Percentiles rank a stretch among this genome's conserved stretches.
Conservation (phyloP, 2,888 invertebrate species). For the Norana najaformis region DNA sequence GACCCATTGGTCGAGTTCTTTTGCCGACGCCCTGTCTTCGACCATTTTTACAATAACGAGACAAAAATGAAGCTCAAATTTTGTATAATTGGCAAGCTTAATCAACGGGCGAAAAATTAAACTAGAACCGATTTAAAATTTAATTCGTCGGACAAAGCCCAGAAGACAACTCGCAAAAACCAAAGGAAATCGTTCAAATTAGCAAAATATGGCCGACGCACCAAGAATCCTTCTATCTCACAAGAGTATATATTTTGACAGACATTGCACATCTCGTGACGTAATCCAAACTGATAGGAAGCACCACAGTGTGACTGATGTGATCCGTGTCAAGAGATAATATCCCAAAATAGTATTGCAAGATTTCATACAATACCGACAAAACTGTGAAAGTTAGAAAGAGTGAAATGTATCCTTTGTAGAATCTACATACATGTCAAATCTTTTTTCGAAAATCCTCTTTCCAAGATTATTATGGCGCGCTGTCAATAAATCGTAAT, state of each 20-base stretch:
- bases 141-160: not conserved
- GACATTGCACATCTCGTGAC: not conserved
- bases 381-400: too few species aligned
- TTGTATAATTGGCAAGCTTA: not conserved
- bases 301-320: not conserved
- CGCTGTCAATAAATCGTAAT: too few species aligned
- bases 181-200: not conserved
- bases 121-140: not conserved
- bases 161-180: not conserved
- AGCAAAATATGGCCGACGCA: conserved; percentile 13
- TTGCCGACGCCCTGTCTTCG: conserved; percentile 65
- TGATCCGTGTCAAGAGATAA: too few species aligned
- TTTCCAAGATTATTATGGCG: too few species aligned
- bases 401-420: too few species aligned
- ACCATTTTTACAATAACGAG: conserved; percentile 26
- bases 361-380: too few species aligned
- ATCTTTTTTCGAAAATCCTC: too few species aligned
- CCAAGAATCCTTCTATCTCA: not conserved
- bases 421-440: too few species aligned
- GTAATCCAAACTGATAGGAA: not conserved
- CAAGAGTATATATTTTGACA: not conserved
- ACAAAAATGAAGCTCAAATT: conserved; percentile 5
- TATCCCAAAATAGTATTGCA: too few species aligned
- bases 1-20: conserved; percentile 99
- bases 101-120: not conserved